These are phyloP conservation scores for Lacanobia oleracea DNA, from an alignment of 2,888 invertebrate species.

Conservation along the genomic window DNA sequence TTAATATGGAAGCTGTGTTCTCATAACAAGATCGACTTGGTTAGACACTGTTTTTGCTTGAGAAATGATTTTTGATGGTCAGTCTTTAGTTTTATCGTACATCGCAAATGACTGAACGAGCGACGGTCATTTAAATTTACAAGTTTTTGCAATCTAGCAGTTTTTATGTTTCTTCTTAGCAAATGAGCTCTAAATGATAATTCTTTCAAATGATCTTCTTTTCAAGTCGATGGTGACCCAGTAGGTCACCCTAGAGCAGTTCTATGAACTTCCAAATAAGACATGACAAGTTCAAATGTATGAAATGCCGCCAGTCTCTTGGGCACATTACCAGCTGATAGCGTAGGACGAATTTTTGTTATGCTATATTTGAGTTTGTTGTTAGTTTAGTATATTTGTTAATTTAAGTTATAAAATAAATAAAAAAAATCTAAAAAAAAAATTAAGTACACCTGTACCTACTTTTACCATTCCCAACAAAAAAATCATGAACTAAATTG, in stretches of 20 bases:
- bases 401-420: too few relatives aligned
- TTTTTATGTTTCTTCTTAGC: neutral
- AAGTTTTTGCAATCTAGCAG: neutral
- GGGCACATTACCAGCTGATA: too few relatives aligned
- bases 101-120: too few relatives aligned
- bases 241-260: neutral
- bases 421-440: too few relatives aligned
- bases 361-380: too few relatives aligned
- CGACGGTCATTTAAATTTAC: too few relatives aligned
- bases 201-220: neutral
- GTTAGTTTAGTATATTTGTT: too few relatives aligned
- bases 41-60: neutral
- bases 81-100: neutral
- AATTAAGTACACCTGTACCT: too few relatives aligned
- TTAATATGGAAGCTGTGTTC: slow-evolving; percentile 30
- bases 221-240: too few relatives aligned
- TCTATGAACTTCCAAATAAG: neutral
- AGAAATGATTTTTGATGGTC: neutral
- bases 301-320: too few relatives aligned
- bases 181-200: neutral
- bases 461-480: neutral
- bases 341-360: too few relatives aligned
- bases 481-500: slow-evolving; percentile 13
- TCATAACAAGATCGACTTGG: slow-evolving; percentile 14
- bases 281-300: slow-evolving; percentile 13